Base-by-base conservation (phyloP, 2,113 vertebrate genomes). In the Chaetodon auriga region DNA sequence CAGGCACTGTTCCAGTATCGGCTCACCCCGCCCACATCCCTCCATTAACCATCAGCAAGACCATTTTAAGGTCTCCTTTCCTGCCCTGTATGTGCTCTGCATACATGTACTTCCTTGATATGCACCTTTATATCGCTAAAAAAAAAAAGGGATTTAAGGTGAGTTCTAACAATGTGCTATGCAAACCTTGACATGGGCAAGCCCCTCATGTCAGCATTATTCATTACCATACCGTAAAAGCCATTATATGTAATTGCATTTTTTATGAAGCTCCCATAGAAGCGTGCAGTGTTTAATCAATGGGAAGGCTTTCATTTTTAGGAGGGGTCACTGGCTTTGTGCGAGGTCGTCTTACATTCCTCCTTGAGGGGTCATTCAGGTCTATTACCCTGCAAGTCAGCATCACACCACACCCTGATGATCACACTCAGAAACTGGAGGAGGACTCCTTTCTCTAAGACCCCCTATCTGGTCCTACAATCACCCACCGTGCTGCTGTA, bases 191-290 rank as follows among this genome's bases (percentile, higher is more conserved):
- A 85, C 68, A 78, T 51, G 60, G 63, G 18, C 16, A 66, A 21
- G 51, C 1, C 35, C 72, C 53, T 21, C 14, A 35, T 14, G 23
- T 89, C 79, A 68, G 46, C 68, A 78, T 75, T 75, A 84, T 89
- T 90, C 84, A 89, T 80, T 78, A 12, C 70, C 71, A 49, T 68
- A 69, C 43, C 0, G 15, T 80, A 84, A 89, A 87, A 90, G 48
- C 78, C 73, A 90, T 87, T 89, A 87, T 58, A 78, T 68, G 66
- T 86, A 91, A 91, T 82, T 84, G 83, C 70, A 87, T 88, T 90
- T 92, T 92, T 93, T 86, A 93, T 92, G 74, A 91, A 80, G 80
- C 64, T 63, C 14, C 72, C 55, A 58, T 64, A 80, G 79, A 83
- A 78, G 58, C 4, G 21, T 51, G 57, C 51, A 63, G 78, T 65